Percentiles rank a stretch among this genome's conserved stretches.
These are phyloP conservation scores for Steatocranus sp. DNA, from an alignment of 2,797 vertebrate genomes.

Conservation along the genomic window DNA sequence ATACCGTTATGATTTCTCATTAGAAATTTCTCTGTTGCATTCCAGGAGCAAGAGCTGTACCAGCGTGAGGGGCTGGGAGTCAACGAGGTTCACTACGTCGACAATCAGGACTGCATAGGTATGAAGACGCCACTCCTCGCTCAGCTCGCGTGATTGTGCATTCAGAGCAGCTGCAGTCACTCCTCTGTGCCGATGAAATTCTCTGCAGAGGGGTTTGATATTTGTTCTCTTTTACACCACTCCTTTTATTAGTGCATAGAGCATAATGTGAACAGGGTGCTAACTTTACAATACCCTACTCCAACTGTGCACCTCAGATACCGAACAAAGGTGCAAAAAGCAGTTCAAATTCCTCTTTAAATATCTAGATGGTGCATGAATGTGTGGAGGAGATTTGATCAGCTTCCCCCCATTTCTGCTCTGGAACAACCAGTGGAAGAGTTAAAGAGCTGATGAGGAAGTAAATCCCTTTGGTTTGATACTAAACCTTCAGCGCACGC, in stretches of 20 bases:
- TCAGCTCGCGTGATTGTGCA: background rate
- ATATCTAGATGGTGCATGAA: background rate
- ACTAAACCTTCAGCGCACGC: background rate
- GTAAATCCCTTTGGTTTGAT: background rate
- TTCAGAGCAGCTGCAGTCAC: background rate
- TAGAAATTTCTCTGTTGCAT: slow-evolving; percentile 11
- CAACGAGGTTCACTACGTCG: slow-evolving; percentile 97
- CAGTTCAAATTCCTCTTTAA: background rate
- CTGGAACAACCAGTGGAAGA: background rate
- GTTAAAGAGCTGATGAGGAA: background rate
- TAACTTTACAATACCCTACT: background rate
- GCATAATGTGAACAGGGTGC: background rate
- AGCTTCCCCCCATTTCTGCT: background rate
- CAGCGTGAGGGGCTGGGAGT: slow-evolving; percentile 93
- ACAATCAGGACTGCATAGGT: slow-evolving; percentile 99
- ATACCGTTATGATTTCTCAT: background rate
- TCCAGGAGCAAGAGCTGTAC: slow-evolving; percentile 95
- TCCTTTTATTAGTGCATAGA: background rate
- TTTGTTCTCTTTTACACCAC: background rate
- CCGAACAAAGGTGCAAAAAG: background rate
- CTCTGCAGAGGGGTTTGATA: background rate
- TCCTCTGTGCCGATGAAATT: background rate
- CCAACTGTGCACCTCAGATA: background rate
- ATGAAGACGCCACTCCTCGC: background rate
- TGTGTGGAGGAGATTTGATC: background rate